Base-by-base conservation (phyloP, 2,888 invertebrate species). In the Globia sparganii region DNA sequence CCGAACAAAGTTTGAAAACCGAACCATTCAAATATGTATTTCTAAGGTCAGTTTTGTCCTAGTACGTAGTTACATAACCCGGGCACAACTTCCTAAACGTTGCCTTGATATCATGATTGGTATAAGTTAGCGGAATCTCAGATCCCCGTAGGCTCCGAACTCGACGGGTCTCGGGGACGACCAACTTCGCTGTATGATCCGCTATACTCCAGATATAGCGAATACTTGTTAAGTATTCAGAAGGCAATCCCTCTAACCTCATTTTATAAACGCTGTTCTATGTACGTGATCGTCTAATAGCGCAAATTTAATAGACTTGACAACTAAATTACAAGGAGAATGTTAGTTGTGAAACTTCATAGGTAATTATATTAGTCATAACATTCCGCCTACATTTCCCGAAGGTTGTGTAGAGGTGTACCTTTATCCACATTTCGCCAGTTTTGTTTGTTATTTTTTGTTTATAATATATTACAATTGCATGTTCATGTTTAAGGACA, bases 211-310 rank as follows among this genome's bases (percentile, higher is more conserved):
- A 81, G 76, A 81, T 77, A 87, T 87, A 78, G 77, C 77, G 67
- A 84, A 88, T 77, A 87, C 82, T 85, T 88, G 85, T 88, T 87
- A 88, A 87, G 85, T 87, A 87, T 87, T 87, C 87, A 85, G 66
- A 75, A 80, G 81, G 79, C 84, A 81, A 86, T 86, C 86, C 84
- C 67, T 88, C 74, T 79, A 88, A 86, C 84, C 78, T 84, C 88
- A 72, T 88, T 86, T 88, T 88, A 81, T 84, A 80, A 86, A 77
- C 77, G 88, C 68, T 80, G 56, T 72, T 70, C 72, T 74, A 81
- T 72, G 62, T 75, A 84, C 81, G 81, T 86, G 78, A 76, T 86
- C 75, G 65, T 75, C 76, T 77, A 74, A 84, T 77, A 75, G 64
- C 65, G 53, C n/a, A 72, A 83, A 86, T 80, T 80, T 77, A 71